Percentiles rank a stretch among this genome's conserved stretches.
phyloP scores from a whole-genome alignment of 2,888 invertebrate species.

The Esperia sulphurella region DNA sequence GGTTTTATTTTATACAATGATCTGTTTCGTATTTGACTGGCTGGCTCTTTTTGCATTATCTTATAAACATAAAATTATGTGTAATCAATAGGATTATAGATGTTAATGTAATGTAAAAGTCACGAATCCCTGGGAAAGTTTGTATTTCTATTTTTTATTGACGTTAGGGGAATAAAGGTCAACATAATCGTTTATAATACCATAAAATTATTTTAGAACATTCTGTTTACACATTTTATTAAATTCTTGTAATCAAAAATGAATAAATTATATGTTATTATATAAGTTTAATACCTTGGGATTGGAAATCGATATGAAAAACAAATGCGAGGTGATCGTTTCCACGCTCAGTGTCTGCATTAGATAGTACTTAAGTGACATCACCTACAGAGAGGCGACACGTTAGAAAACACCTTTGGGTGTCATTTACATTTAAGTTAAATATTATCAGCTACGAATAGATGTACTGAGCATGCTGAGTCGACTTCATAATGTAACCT shows the following conservation, averaged over 20 bases:
- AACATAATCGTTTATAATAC: slow-evolving; percentile 43
- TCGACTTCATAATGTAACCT: not conserved
- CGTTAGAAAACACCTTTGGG: slow-evolving; percentile 50
- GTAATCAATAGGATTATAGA: slow-evolving; percentile 26
- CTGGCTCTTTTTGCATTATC: not conserved
- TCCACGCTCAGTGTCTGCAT: slow-evolving; percentile 25
- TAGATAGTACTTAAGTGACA: slow-evolving; percentile 34
- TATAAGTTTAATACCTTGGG: slow-evolving; percentile 28
- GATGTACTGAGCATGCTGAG: slow-evolving; percentile 23
- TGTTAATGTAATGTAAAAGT: slow-evolving; percentile 32
- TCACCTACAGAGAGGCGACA: slow-evolving; percentile 56
- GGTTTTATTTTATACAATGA: not conserved
- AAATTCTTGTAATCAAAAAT: slow-evolving; percentile 52
- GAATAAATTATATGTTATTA: slow-evolving; percentile 46
- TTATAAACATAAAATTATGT: slow-evolving; percentile 24
- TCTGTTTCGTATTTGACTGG: not conserved
- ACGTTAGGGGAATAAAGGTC: slow-evolving; percentile 37
- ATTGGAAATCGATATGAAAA: slow-evolving; percentile 42
- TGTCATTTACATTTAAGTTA: slow-evolving; percentile 42
- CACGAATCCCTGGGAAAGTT: slow-evolving; percentile 48
- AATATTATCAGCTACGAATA: slow-evolving; percentile 11
- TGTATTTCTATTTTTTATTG: slow-evolving; percentile 45
- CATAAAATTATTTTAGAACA: slow-evolving; percentile 45
- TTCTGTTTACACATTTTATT: slow-evolving; percentile 45
- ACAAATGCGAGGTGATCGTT: slow-evolving; percentile 37